Evolutionary conservation across 2,797 vertebrate genomes (phyloP).

Genomic region (Melanotaenia pygmaea): DNA sequence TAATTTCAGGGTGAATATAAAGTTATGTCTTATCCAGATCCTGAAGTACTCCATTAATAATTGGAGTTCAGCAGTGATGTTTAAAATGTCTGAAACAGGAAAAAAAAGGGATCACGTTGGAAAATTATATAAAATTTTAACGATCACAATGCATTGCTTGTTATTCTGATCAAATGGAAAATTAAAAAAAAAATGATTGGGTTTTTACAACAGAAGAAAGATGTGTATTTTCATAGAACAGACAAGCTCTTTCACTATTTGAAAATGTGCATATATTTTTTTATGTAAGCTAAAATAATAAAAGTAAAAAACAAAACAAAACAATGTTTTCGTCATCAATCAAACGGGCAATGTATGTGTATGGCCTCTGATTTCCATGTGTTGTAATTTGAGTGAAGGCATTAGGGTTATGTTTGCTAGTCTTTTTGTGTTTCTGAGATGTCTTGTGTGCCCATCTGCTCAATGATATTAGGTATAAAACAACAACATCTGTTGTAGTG

Average conservation of each 20-base stretch:
- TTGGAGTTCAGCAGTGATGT: no score
- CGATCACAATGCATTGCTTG: background rate
- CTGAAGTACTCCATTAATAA: background rate
- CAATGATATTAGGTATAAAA: background rate
- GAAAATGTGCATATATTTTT: background rate
- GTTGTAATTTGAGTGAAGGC: background rate
- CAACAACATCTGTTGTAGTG: background rate
- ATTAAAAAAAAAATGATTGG: background rate
- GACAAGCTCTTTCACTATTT: background rate
- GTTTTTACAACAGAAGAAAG: background rate
- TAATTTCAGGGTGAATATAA: background rate
- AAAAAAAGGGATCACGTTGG: no score
- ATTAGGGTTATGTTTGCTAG: background rate
- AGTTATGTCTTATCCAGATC: background rate
- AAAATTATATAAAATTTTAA: no score
- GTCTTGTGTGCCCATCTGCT: background rate
- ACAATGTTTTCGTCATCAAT: background rate
- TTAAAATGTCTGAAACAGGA: background rate
- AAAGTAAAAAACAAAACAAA: background rate
- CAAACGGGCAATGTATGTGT: background rate
- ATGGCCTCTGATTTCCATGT: background rate
- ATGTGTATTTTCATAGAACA: background rate
- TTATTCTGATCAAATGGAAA: background rate
- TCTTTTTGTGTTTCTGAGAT: background rate
- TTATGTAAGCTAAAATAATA: background rate